Evolutionary conservation across 2,797 vertebrate genomes (phyloP).

Genomic region (Strix occidentalis): DNA sequence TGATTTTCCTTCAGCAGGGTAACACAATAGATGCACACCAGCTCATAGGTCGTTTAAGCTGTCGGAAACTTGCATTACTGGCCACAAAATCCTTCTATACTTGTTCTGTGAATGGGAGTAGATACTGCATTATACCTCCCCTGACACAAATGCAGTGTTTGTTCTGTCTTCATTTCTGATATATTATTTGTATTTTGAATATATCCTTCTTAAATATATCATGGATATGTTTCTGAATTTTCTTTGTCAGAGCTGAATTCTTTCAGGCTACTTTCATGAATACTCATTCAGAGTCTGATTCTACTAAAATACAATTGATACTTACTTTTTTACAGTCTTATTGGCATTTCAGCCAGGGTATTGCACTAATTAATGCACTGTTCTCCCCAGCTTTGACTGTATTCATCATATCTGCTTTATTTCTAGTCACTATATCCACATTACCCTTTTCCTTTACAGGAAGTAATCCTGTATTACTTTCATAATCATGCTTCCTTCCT

Average conservation of each 20-base stretch:
- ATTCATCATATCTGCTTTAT: background rate
- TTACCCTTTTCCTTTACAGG: slow-evolving; percentile 3
- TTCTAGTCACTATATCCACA: background rate
- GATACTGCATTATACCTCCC: background rate
- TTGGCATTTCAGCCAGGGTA: background rate
- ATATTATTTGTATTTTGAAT: background rate
- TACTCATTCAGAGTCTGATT: background rate
- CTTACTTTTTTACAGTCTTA: background rate
- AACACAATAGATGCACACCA: background rate
- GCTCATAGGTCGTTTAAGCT: background rate
- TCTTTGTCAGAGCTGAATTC: background rate
- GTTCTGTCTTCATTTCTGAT: background rate
- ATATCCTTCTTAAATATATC: slow-evolving; percentile 3
- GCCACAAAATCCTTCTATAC: background rate
- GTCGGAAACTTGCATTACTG: background rate
- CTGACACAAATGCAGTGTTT: background rate
- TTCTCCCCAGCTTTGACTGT: background rate
- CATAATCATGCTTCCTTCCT: slow-evolving; percentile 30
- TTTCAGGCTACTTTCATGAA: background rate
- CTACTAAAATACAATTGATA: background rate
- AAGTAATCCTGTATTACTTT: slow-evolving; percentile 18
- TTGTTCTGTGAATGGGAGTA: background rate
- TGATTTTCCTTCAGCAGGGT: background rate
- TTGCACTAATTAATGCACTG: background rate
- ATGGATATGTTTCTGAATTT: background rate